These are phyloP conservation scores for Rhinella marina DNA, from an alignment of 2,797 vertebrate species.

Conservation along the genomic window DNA sequence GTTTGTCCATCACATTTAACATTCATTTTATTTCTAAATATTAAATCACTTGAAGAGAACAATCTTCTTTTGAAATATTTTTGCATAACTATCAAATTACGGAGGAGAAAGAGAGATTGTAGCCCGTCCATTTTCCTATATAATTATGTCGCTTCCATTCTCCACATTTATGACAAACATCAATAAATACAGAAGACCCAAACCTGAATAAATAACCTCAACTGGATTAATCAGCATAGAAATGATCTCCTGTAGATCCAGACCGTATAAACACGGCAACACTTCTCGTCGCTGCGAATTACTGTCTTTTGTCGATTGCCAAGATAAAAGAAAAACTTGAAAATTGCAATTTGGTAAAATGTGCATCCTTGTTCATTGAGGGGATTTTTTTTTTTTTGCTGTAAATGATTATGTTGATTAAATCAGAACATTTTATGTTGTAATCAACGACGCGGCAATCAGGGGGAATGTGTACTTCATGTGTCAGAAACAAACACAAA, in stretches of 20 bases:
- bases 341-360: constrained; percentile 51
- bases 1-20: not conserved
- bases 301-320: constrained; percentile 13
- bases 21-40: constrained; percentile 15
- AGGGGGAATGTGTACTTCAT: constrained; percentile 2
- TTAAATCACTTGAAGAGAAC: not conserved
- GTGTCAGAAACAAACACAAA: constrained; percentile 24
- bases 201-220: not conserved
- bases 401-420: constrained; percentile 55
- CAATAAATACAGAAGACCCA: not conserved
- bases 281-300: constrained; percentile 25
- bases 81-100: not conserved
- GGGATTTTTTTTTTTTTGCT: constrained; percentile 7
- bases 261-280: not conserved
- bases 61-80: not conserved
- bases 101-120: not conserved
- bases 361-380: not conserved
- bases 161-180: not conserved
- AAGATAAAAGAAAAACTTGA: constrained; percentile 30
- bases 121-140: not conserved
- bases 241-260: constrained; percentile 12
- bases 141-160: not conserved
- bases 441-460: constrained; percentile 52
- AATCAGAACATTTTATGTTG: constrained; percentile 19
- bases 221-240: constrained; percentile 21